Base-by-base conservation (phyloP, 2,797 vertebrate species). In the Furcifer pardalis region DNA sequence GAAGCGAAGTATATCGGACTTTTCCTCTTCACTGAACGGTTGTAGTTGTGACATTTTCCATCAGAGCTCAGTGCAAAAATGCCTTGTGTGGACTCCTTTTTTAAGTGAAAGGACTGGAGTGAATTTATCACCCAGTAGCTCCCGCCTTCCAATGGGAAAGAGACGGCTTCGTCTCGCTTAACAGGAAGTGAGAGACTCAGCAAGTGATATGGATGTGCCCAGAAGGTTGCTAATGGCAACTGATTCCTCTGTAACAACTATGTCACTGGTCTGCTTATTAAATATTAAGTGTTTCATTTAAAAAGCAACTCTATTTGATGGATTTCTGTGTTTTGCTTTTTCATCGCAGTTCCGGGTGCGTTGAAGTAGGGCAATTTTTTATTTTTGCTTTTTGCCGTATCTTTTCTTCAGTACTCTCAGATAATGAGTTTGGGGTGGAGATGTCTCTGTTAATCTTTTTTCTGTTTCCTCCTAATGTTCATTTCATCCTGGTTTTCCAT, bases 261-360 rank as follows among this genome's bases (percentile, higher is more conserved):
- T 56, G 32, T 81, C 86, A 49, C 65, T 35, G 37, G 86, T 30
- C 60, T 73, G 15, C 85, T 84, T 84, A 37, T 83, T 44, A 90
- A 90, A 86, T 82, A 91, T 32, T 60, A 69, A 86, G 86, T 30
- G 13, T 85, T 89, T 86, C 79, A 91, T 91, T 83, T 37, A 92
- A 60, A 59, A 72, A 8, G 7, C 27, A 91, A 86, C 49, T 76
- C 42, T 23, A 90, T 60, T 72, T 86, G 72, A 88, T 87, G 25
- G 71, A 66, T 79, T 79, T 40, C 56, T 42, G 76, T 75, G 62
- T 65, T 78, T 37, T 82, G 69, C 66, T 86, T 86, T 84, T 86
- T 84, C 85, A 25, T 72, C 35, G 60, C 13, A 72, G 27, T 42
- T 19, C 12, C 59, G 44, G 23, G 49, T 76, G 37, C 30, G 23